Base-by-base conservation (phyloP, 1,140 invertebrate species). In the Magallana gigas region DNA sequence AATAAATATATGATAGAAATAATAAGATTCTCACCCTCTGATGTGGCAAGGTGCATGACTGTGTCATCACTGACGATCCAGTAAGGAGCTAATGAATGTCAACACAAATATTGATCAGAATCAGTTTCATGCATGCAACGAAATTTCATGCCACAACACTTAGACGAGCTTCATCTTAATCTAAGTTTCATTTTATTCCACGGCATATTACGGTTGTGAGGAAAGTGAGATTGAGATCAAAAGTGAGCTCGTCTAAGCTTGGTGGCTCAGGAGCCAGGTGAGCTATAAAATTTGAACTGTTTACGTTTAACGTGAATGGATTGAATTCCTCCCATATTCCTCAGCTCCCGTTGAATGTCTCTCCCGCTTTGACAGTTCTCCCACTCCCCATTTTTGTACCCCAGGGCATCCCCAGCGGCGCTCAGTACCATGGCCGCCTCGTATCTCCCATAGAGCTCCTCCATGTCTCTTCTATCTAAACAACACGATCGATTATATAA, bases 331-430 rank as follows among this genome's bases (percentile, higher is more conserved):
- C 93, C 93, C 8, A 94, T 57, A 12, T 87, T 36, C 84, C 87
- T n/a, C 5, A 93, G 23, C 56, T 94, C 91, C 64, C 91, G 62
- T 80, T 92, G 93, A 84, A 94, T 94, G 11, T 71, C 36, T 76
- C 76, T 14, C 7, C 93, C 93, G 36, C 62, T 86, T 36, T 90
- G 57, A 88, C 91, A 92, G 83, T 93, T 94, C 83, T 94, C 93
- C 93, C 93, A 94, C 48, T 82, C 23, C 62, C 93, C 92, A 91
- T 91, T 92, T 48, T 91, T 90, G 84, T 93, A 94, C 8, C 93
- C 93, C 36, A 94, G 57, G 6, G 92, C 93, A 91, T 94, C 93
- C 48, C 93, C 93, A 14, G 90, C 91, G 18, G 93, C 94, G 88
- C 90, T 91, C 8, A 94, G 88, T 11, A 94, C 91, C 94, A 94